These are phyloP conservation scores for Ypsolopha sequella DNA, from an alignment of 2,888 invertebrate genomes.

Conservation along the genomic window DNA sequence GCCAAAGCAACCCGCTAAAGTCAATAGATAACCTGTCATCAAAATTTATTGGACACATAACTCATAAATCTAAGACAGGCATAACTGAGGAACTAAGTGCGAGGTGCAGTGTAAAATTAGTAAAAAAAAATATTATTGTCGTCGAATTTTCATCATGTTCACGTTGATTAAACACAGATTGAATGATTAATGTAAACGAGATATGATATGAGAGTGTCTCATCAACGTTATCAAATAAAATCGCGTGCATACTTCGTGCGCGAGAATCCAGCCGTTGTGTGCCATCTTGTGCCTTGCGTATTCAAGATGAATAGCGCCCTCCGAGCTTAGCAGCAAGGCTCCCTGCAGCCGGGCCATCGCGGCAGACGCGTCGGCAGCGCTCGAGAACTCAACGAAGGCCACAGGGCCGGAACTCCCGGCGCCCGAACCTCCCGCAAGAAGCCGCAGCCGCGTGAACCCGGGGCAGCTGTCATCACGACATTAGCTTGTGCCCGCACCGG, in stretches of 20 bases:
- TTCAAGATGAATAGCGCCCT: conserved; percentile 98
- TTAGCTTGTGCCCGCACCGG: conserved; percentile 45
- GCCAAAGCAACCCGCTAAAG: conserved; percentile 8
- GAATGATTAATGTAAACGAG: background rate
- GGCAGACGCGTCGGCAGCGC: conserved; percentile 90
- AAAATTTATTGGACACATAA: background rate
- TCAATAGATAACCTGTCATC: background rate
- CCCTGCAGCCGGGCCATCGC: conserved; percentile 96
- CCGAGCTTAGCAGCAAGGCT: conserved; percentile 94
- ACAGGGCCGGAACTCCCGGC: conserved; percentile 79
- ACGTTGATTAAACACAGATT: background rate
- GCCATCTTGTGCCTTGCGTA: conserved; percentile 99
- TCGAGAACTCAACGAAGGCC: conserved; percentile 98
- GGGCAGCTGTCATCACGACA: conserved; percentile 87
- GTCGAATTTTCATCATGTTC: background rate
- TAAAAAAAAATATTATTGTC: conserved; percentile 10
- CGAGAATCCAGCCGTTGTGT: conserved; percentile 71
- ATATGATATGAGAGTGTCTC: conserved; percentile 8
- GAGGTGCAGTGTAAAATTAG: conserved; percentile 49
- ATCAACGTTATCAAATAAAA: conserved; percentile 8
- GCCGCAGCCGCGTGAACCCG: conserved; percentile 98
- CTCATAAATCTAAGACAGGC: conserved; percentile 1
- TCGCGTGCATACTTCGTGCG: conserved; percentile 67
- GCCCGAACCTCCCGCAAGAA: conserved; percentile 83
- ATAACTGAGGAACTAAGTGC: conserved; percentile 21